A percentile compares a stretch with the other conserved stretches of the same genome.
These are phyloP conservation scores for Mesocricetus auratus DNA, from an alignment of 2,113 vertebrate species.

Conservation along the genomic window DNA sequence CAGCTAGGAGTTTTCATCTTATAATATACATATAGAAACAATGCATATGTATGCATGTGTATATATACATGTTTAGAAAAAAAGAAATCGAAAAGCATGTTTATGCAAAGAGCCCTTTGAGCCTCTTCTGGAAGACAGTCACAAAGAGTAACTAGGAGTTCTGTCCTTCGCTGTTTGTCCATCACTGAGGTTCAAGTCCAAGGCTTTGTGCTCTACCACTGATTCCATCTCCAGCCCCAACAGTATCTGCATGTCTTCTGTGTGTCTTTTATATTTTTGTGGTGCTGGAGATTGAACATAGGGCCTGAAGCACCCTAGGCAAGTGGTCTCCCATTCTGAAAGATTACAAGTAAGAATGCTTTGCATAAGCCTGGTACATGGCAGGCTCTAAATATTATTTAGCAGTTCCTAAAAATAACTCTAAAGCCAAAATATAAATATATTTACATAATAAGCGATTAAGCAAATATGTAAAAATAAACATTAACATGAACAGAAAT, in stretches of 20 bases:
- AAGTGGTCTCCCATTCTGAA: neutral
- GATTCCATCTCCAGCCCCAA: neutral
- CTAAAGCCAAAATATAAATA: conserved; percentile 53
- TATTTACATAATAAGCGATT: conserved; percentile 21
- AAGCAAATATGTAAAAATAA: conserved; percentile 42
- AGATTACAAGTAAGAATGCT: conserved; percentile 42
- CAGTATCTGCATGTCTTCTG: neutral
- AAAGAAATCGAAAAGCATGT: neutral
- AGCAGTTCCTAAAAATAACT: conserved; percentile 60
- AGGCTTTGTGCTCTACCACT: neutral
- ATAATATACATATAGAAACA: neutral
- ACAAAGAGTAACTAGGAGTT: neutral
- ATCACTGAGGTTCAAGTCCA: neutral
- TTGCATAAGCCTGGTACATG: neutral
- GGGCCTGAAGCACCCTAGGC: neutral
- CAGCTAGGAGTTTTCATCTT: conserved; percentile 18
- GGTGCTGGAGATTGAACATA: neutral
- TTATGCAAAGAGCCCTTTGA: conserved; percentile 34
- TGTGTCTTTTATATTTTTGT: neutral
- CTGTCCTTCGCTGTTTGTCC: neutral
- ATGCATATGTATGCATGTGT: neutral
- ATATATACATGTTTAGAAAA: neutral
- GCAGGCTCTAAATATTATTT: conserved; percentile 43
- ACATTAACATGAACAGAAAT: neutral
- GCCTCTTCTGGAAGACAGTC: neutral